phyloP scores from a whole-genome alignment of 2,113 vertebrate species.

The Misgurnus mizolepis region DNA sequence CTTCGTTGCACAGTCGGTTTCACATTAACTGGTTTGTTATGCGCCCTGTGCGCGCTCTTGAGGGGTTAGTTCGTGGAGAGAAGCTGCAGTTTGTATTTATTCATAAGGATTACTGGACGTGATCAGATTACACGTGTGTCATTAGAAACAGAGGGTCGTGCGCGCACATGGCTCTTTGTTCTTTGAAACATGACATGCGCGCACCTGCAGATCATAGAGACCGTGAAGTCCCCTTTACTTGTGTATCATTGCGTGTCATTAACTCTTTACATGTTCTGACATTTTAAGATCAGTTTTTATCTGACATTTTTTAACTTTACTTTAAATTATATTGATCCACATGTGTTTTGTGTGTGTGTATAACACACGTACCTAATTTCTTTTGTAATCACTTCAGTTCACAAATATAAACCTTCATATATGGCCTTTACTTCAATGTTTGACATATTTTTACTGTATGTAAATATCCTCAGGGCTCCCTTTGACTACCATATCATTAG shows the following conservation, averaged over 20 bases:
- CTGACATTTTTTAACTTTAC: not conserved
- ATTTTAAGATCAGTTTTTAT: not conserved
- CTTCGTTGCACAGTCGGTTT: too few relatives aligned
- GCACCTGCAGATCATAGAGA: slow-evolving; percentile 41
- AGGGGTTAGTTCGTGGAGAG: not conserved
- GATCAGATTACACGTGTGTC: slow-evolving; percentile 27
- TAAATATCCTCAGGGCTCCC: too few relatives aligned
- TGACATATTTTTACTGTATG: too few relatives aligned
- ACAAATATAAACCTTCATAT: too few relatives aligned
- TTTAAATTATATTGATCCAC: not conserved
- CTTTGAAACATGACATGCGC: slow-evolving; percentile 23
- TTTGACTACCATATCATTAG: too few relatives aligned
- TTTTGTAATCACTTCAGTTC: too few relatives aligned
- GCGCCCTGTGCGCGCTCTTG: not conserved
- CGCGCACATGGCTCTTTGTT: slow-evolving; percentile 46
- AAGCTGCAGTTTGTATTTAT: slow-evolving; percentile 17
- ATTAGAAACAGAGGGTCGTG: slow-evolving; percentile 31
- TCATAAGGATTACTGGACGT: slow-evolving; percentile 10
- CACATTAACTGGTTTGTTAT: not conserved
- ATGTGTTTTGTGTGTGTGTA: too few relatives aligned
- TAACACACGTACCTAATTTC: too few relatives aligned
- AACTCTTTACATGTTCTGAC: not conserved
- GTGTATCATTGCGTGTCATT: not conserved
- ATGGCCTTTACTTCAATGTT: too few relatives aligned
- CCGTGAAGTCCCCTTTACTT: not conserved